Conservation (phyloP, 2,797 vertebrate species). For the Pseudochirops cupreus region DNA sequence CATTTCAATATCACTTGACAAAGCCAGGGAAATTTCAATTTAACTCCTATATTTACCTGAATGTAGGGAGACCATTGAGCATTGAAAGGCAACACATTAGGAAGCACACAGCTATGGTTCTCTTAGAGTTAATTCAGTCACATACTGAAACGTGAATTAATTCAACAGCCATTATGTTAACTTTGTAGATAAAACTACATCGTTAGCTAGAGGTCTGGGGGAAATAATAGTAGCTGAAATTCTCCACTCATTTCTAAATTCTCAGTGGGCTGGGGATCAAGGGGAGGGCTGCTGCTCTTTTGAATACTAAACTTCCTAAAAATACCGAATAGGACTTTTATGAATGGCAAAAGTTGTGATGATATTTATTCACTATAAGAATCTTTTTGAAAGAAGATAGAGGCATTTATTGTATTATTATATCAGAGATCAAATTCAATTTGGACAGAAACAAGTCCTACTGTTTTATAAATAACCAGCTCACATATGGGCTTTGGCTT, state of each 20-base stretch:
- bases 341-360: slow-evolving; percentile 29
- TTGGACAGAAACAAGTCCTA: slow-evolving; percentile 1
- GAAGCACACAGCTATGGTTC: slow-evolving; percentile 10
- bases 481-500: slow-evolving; percentile 11
- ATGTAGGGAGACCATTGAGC: slow-evolving; percentile 42
- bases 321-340: slow-evolving; percentile 20
- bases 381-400: slow-evolving; percentile 51
- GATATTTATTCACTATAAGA: slow-evolving; percentile 41
- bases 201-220: not conserved
- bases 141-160: slow-evolving; percentile 51
- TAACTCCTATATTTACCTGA: slow-evolving; percentile 17
- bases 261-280: not conserved
- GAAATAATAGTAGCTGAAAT: not conserved
- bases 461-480: slow-evolving; percentile 55
- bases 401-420: slow-evolving; percentile 42
- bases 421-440: slow-evolving; percentile 5
- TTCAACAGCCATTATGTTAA: slow-evolving; percentile 14
- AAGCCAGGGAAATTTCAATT: not conserved
- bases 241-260: not conserved
- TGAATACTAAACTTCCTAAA: slow-evolving; percentile 40
- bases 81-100: slow-evolving; percentile 45
- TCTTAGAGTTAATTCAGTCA: slow-evolving; percentile 33
- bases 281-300: slow-evolving; percentile 35
- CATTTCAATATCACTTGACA: not conserved
- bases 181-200: slow-evolving; percentile 16